Evolutionary conservation across 1,140 invertebrate species (phyloP).

Genomic region (Heliconius eleuchia): DNA sequence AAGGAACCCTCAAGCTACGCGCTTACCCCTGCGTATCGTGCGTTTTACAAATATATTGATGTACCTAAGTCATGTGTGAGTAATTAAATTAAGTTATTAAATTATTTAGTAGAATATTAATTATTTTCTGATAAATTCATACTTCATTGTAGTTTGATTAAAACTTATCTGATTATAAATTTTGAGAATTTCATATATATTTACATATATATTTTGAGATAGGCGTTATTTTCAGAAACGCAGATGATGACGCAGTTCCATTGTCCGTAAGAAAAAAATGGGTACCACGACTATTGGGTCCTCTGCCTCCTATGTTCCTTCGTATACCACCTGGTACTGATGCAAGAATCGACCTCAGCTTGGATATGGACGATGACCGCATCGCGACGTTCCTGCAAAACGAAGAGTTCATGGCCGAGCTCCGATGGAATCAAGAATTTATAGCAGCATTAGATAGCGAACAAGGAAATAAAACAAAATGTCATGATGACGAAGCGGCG

Average conservation of each 20-base stretch:
- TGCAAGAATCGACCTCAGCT: constrained; percentile 68
- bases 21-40: no score
- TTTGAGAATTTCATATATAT: not conserved
- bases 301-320: constrained; percentile 90
- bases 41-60: no score
- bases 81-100: no score
- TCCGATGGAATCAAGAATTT: constrained; percentile 94
- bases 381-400: constrained; percentile 95
- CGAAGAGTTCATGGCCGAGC: constrained; percentile 94
- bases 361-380: constrained; percentile 86
- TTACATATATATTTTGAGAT: not conserved
- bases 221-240: constrained; percentile 58
- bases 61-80: no score
- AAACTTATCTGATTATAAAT: not conserved
- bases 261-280: constrained; percentile 83
- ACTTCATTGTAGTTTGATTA: no score
- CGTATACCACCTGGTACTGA: constrained; percentile 82
- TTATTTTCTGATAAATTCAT: no score
- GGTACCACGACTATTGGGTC: constrained; percentile 91
- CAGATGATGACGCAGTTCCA: constrained; percentile 68
- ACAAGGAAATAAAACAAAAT: constrained; percentile 80
- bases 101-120: no score
- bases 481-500: constrained; percentile 89
- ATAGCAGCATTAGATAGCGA: constrained; percentile 92
- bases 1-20: no score